Evolutionary conservation across 2,888 invertebrate genomes (phyloP).

Genomic region (Phortica magna): DNA sequence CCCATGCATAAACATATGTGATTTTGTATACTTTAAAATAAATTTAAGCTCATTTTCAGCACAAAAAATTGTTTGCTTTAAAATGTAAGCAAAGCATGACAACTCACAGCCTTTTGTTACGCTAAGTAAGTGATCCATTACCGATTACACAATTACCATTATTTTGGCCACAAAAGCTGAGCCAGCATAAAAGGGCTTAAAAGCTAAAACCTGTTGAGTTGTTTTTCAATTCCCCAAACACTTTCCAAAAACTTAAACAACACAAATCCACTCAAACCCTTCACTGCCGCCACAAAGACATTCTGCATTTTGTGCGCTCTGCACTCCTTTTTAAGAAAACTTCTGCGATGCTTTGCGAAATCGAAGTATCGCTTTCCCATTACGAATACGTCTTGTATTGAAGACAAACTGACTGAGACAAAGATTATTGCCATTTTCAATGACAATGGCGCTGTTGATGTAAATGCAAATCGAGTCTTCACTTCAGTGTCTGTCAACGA

Average conservation of each 20-base stretch:
- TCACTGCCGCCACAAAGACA: constrained; percentile 4
- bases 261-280: constrained; percentile 28
- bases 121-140: constrained; percentile 69
- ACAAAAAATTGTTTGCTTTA: constrained; percentile 24
- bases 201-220: constrained; percentile 79
- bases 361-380: constrained; percentile 20
- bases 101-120: constrained; percentile 33
- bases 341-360: constrained; percentile 13
- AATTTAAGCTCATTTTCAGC: constrained; percentile 52
- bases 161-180: constrained; percentile 28
- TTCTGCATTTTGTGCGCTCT: constrained; percentile 30
- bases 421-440: constrained; percentile 65
- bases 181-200: constrained; percentile 61
- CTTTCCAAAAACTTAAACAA: constrained; percentile 72
- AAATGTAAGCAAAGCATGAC: background rate
- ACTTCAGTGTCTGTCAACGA: constrained; percentile 35
- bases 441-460: constrained; percentile 60
- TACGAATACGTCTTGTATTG: constrained; percentile 35
- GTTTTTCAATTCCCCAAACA: constrained; percentile 77
- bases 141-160: constrained; percentile 50
- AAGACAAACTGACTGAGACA: constrained; percentile 50
- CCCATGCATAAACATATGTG: background rate
- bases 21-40: background rate
- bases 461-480: constrained; percentile 53
- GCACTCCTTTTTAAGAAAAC: constrained; percentile 45